Percentiles rank a stretch among this genome's conserved stretches.
Conservation (phyloP, 2,113 vertebrate species). For the Apeltes quadracus region DNA sequence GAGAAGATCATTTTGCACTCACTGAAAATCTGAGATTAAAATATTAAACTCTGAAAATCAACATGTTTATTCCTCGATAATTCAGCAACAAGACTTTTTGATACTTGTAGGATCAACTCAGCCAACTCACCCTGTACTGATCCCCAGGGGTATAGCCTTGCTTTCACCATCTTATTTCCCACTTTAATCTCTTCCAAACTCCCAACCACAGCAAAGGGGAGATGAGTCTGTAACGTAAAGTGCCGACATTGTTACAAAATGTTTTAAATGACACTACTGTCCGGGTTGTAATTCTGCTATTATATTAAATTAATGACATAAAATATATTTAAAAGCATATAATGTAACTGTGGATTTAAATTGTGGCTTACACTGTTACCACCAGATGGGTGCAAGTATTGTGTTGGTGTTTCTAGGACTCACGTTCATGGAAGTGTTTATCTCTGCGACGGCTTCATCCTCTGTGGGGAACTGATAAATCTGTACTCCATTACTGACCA, state of each 20-base stretch:
- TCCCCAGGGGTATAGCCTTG: conserved; percentile 95
- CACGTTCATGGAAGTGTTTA: conserved; percentile 97
- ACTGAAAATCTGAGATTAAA: background rate
- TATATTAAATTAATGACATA: no score
- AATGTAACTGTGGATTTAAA: conserved; percentile 1
- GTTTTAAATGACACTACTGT: background rate
- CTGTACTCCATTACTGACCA: conserved; percentile 97
- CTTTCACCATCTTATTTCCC: conserved; percentile 94
- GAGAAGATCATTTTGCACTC: background rate
- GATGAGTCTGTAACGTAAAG: conserved; percentile 84
- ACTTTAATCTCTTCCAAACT: conserved; percentile 94
- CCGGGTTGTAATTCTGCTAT: background rate
- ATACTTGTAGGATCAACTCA: conserved; percentile 19
- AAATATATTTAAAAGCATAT: no score
- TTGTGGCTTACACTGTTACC: background rate
- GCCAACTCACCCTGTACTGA: conserved; percentile 91
- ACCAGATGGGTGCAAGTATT: background rate
- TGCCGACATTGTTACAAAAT: background rate
- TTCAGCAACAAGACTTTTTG: background rate
- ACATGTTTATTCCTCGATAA: conserved; percentile 1
- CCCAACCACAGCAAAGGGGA: conserved; percentile 96
- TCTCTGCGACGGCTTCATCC: conserved; percentile 92
- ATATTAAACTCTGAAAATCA: background rate
- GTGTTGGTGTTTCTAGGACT: conserved; percentile 65
- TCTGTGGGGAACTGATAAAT: conserved; percentile 98